Evolutionary conservation across 2,797 vertebrate species (phyloP).

Genomic region (Thalassophryne amazonica): DNA sequence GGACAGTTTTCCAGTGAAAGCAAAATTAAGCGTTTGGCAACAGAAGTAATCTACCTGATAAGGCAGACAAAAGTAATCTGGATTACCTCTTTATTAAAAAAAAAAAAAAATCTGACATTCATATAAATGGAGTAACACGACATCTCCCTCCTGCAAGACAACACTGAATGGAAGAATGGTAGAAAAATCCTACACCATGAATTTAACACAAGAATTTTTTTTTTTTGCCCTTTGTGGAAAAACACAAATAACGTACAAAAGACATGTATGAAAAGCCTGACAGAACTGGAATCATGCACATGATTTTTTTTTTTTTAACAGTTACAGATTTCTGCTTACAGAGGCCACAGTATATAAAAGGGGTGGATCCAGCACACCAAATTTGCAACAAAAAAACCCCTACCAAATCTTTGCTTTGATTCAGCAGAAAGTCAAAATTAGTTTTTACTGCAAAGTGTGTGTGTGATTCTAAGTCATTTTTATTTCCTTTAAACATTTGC

Average conservation of each 20-base stretch:
- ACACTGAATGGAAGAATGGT: background rate
- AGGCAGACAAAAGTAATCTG: slow-evolving; percentile 31
- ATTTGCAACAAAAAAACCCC: too few species aligned
- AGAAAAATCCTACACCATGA: background rate
- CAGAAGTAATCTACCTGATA: slow-evolving; percentile 29
- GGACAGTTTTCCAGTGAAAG: slow-evolving; percentile 22
- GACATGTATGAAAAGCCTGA: slow-evolving; percentile 33
- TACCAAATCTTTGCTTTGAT: background rate
- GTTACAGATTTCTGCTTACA: too few species aligned
- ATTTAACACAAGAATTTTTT: too few species aligned
- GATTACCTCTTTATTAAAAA: slow-evolving; percentile 5
- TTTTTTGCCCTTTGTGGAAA: slow-evolving; percentile 8
- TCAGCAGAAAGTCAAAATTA: background rate
- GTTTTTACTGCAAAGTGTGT: background rate
- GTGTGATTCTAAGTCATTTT: slow-evolving; percentile 21
- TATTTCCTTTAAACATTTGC: slow-evolving; percentile 32
- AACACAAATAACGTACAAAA: slow-evolving; percentile 30
- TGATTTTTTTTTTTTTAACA: background rate
- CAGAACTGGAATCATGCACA: slow-evolving; percentile 37
- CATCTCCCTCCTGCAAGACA: background rate
- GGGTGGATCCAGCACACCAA: too few species aligned
- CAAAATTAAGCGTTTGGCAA: slow-evolving; percentile 65
- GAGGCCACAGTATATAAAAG: too few species aligned
- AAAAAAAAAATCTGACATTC: too few species aligned
- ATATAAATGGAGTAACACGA: background rate